Evolutionary conservation across 2,113 vertebrate genomes (phyloP).

Genomic region (Crotophaga sulcirostris): DNA sequence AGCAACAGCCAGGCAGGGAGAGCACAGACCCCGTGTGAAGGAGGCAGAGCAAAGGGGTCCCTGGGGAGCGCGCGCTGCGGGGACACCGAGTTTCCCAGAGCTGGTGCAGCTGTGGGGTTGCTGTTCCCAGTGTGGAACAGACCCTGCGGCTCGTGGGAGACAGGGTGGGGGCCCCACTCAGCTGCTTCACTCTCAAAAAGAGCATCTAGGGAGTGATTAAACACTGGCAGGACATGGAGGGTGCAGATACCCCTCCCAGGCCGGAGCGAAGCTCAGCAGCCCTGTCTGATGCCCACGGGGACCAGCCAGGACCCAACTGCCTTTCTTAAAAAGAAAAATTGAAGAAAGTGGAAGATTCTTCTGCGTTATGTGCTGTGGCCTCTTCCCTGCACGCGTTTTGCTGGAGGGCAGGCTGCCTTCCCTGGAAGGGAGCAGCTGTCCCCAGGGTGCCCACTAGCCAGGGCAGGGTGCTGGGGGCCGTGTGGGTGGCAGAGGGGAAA

Average conservation of each 20-base stretch:
- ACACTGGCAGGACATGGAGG: not conserved
- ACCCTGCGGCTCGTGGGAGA: not conserved
- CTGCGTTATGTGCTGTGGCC: not conserved
- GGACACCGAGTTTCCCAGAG: not conserved
- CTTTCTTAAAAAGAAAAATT: not conserved
- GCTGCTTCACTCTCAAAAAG: not conserved
- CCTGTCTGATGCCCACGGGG: not conserved
- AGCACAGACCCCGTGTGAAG: rapidly evolving
- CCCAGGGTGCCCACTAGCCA: no score
- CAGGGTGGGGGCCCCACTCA: rapidly evolving
- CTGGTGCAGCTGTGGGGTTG: rapidly evolving
- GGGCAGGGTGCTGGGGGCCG: not conserved
- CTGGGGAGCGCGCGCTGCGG: rapidly evolving
- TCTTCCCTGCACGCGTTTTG: not conserved
- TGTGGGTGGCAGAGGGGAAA: not conserved
- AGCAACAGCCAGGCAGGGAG: not conserved
- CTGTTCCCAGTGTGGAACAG: not conserved
- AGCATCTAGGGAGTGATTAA: not conserved
- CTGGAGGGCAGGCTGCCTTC: not conserved
- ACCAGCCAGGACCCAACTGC: not conserved
- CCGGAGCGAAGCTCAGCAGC: not conserved
- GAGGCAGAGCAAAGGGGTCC: not conserved
- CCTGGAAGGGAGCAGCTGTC: not conserved
- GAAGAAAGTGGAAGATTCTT: not conserved
- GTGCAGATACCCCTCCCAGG: not conserved